These are phyloP conservation scores for Dromococcyx pavoninus DNA, from an alignment of 2,797 vertebrate genomes.

Conservation along the genomic window DNA sequence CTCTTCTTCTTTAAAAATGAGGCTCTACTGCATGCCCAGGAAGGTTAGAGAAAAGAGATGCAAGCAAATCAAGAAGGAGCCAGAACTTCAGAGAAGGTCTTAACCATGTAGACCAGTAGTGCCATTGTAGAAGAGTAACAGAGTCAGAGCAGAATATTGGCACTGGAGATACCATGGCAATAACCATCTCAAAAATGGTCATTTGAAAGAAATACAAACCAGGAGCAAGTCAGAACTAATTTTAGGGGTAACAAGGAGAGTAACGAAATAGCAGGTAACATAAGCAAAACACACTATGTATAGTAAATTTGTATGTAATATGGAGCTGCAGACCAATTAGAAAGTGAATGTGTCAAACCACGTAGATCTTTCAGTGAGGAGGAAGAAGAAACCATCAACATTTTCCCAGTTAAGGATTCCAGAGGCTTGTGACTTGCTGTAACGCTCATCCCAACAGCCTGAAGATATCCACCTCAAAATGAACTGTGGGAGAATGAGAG, in stretches of 20 bases:
- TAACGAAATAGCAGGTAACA: background rate
- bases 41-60: background rate
- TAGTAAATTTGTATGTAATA: background rate
- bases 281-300: background rate
- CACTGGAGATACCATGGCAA: background rate
- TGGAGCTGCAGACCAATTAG: background rate
- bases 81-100: background rate
- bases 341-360: background rate
- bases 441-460: background rate
- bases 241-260: background rate
- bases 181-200: background rate
- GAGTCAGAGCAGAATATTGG: background rate
- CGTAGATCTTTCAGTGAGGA: background rate
- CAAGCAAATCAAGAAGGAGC: background rate
- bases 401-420: background rate
- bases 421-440: background rate
- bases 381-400: background rate
- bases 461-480: background rate
- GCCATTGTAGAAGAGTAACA: no score
- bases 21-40: background rate
- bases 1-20: background rate
- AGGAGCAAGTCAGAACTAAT: background rate
- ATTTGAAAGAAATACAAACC: background rate
- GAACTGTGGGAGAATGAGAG: background rate
- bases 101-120: rapidly evolving